Percentiles rank a stretch among this genome's conserved stretches.
Evolutionary conservation across 1,140 invertebrate genomes (phyloP).

Genomic region (Hydropsyche tenuis): DNA sequence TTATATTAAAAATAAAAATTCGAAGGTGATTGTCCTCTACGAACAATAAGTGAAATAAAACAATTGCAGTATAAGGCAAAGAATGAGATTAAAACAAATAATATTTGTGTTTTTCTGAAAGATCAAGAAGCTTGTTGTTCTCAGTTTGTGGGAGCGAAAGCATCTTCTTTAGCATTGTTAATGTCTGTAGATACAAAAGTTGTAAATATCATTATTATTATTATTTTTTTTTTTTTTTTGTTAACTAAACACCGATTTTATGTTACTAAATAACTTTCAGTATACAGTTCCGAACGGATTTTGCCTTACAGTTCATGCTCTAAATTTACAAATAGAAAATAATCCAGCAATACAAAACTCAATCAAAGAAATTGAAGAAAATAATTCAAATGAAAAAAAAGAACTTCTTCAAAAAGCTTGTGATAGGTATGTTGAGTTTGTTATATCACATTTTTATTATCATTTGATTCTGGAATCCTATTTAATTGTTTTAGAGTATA

Average conservation of each 20-base stretch:
- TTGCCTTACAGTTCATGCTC: slow-evolving; percentile 66
- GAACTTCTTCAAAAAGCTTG: slow-evolving; percentile 55
- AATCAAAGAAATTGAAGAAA: slow-evolving; percentile 55
- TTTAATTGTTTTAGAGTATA: slow-evolving; percentile 49
- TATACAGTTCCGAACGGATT: slow-evolving; percentile 66
- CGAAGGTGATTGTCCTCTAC: slow-evolving; percentile 17
- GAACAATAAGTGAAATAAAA: background rate
- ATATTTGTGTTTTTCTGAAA: slow-evolving; percentile 58
- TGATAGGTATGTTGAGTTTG: too few species aligned
- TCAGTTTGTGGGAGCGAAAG: slow-evolving; percentile 74
- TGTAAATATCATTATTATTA: too few species aligned
- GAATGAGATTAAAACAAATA: slow-evolving; percentile 28
- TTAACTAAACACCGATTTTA: too few species aligned
- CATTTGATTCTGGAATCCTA: too few species aligned
- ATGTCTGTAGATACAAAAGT: slow-evolving; percentile 58
- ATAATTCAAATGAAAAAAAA: slow-evolving; percentile 56
- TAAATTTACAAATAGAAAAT: slow-evolving; percentile 62
- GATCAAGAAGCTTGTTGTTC: slow-evolving; percentile 58
- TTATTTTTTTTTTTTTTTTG: too few species aligned
- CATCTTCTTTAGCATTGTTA: slow-evolving; percentile 71
- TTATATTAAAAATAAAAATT: background rate
- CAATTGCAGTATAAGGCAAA: slow-evolving; percentile 26
- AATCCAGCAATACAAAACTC: slow-evolving; percentile 55
- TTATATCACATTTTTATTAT: too few species aligned
- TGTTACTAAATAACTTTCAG: slow-evolving; percentile 46